These are phyloP conservation scores for Oncorhynchus clarkii DNA, from an alignment of 2,113 vertebrate species.

Conservation along the genomic window DNA sequence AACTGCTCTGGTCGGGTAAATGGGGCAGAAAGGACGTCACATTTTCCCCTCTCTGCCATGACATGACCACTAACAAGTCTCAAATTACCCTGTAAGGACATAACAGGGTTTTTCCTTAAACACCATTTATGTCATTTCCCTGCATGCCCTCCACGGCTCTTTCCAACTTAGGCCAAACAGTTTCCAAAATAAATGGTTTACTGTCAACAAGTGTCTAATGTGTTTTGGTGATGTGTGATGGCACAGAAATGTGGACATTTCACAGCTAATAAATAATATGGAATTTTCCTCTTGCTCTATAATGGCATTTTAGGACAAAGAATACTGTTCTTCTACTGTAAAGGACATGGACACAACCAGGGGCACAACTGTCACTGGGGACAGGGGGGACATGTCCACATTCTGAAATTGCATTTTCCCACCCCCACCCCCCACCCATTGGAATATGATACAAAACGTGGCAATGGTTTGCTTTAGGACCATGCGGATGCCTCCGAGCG, in stretches of 20 bases:
- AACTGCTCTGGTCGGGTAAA: conserved; percentile 37
- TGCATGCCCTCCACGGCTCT: background rate
- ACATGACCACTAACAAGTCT: conserved; percentile 18
- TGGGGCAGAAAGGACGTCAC: conserved; percentile 37
- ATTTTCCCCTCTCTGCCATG: conserved; percentile 31
- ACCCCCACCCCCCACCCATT: too few relatives aligned
- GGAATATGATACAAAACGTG: too few relatives aligned
- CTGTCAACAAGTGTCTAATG: conserved; percentile 23
- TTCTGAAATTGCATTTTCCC: too few relatives aligned
- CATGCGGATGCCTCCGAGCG: too few relatives aligned
- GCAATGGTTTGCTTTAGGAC: too few relatives aligned
- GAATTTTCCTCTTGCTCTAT: conserved; percentile 24
- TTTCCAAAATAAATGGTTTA: background rate
- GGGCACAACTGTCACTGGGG: too few relatives aligned
- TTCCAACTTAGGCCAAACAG: background rate
- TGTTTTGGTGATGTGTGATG: background rate
- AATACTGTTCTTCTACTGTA: conserved; percentile 29
- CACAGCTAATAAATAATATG: conserved; percentile 13
- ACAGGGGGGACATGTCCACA: too few relatives aligned
- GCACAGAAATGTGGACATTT: conserved; percentile 2
- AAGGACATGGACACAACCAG: conserved; percentile 5
- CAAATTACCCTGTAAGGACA: conserved; percentile 16
- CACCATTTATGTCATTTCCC: conserved; percentile 2
- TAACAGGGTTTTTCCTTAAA: conserved; percentile 10
- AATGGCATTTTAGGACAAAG: conserved; percentile 46